Base-by-base conservation (phyloP, 2,888 invertebrate species). In the Euspilapteryx auroguttella region DNA sequence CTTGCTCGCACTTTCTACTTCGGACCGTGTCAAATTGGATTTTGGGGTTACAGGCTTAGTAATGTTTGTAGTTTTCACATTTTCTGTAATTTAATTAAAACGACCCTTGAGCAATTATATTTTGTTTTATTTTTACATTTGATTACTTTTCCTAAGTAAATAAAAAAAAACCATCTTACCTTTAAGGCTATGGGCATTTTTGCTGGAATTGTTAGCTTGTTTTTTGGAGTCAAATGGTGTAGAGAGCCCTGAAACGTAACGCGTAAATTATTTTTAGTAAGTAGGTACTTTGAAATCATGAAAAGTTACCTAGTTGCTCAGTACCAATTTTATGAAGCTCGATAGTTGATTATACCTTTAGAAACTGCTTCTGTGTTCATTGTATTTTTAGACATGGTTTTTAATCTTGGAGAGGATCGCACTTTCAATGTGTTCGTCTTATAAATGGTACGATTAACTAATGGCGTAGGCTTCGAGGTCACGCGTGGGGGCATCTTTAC, bases 361-460 rank as follows among this genome's bases (percentile, higher is more conserved):
- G 48, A 8, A 12, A 51, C 55, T 10, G 55, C 53, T 9, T 44
- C 35, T 3, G 37, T 40, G 32, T 54, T 61, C 34, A 45, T 53
- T 12, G 40, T 31, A 11, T 17, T 17, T 17, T 8, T 8, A 17
- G 48, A 30, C 33, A 49, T 43, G 4, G 47, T 41, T 35, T 61
- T 64, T 47, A 58, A 63, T 20, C 49, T 38, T 2, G 64, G 57
- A 11, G 55, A 55, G n/a, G 56, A 42, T 38, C 47, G 53, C 6
- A 37, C 34, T n/a, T n/a, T n/a, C n/a, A n/a, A n/a, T 36, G 53
- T 58, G 0, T 44, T 28, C 4, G 49, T 41, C 39, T 55, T 62
- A 3, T 38, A 33, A 14, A 49, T 37, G n/a, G 36, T 41, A 20
- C 53, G 55, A 36, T 56, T 56, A 28, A 47, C 41, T 42, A 58